These are phyloP conservation scores for Ochotona curzoniae DNA, from an alignment of 2,113 vertebrate species.

Conservation along the genomic window DNA sequence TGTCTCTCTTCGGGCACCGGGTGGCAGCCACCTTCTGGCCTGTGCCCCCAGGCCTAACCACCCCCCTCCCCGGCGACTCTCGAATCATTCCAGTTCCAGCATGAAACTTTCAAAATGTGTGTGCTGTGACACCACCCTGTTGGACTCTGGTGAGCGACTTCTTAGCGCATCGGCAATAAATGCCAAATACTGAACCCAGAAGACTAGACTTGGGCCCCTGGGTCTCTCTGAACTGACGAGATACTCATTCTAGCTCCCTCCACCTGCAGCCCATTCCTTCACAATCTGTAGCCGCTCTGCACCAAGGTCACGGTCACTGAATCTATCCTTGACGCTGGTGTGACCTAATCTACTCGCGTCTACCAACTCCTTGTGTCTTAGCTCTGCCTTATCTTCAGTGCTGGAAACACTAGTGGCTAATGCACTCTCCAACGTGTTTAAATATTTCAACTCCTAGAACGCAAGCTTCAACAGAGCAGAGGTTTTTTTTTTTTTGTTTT, in stretches of 20 bases:
- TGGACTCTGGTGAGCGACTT: too few relatives aligned
- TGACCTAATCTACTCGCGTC: background rate
- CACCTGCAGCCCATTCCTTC: background rate
- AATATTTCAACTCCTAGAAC: background rate
- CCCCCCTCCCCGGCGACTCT: too few relatives aligned
- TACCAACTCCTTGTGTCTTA: background rate
- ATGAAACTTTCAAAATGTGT: background rate
- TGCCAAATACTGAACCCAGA: too few relatives aligned
- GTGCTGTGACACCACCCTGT: background rate
- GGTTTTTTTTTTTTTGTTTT: background rate
- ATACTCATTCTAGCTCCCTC: background rate
- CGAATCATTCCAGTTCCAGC: background rate
- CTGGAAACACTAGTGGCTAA: background rate
- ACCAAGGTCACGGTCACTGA: background rate
- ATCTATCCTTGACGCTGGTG: background rate
- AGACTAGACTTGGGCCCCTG: background rate
- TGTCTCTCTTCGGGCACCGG: background rate
- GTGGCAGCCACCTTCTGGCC: accelerated
- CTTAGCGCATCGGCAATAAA: too few relatives aligned
- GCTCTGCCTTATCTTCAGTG: background rate
- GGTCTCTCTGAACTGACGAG: background rate
- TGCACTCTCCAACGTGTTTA: background rate
- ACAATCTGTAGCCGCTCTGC: background rate
- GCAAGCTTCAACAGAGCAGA: background rate
- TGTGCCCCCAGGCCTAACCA: background rate